A percentile compares a stretch with the other conserved stretches of the same genome.
Evolutionary conservation across 2,113 vertebrate genomes (phyloP).

Genomic region (Garra rufa): DNA sequence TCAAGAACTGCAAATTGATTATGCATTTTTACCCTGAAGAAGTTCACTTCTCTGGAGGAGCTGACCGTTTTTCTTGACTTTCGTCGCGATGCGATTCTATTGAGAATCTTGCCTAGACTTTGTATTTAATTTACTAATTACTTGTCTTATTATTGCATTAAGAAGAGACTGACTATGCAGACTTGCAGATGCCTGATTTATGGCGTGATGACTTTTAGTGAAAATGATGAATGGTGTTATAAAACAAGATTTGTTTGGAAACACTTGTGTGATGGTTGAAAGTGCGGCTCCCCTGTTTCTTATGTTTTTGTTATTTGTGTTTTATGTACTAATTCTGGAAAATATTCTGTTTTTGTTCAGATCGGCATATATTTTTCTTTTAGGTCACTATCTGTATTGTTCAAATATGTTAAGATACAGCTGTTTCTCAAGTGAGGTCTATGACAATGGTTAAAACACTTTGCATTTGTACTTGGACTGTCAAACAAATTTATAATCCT

Average conservation of each 20-base stretch:
- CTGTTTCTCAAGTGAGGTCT: neutral
- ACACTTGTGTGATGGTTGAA: neutral
- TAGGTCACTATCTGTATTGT: neutral
- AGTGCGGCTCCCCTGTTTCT: neutral
- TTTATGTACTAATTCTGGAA: neutral
- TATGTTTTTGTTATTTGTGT: neutral
- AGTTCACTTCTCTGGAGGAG: neutral
- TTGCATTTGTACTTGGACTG: neutral
- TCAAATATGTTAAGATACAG: neutral
- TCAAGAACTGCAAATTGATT: no score
- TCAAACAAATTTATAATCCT: neutral
- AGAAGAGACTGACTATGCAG: neutral
- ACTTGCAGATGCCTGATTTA: neutral
- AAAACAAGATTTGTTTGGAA: neutral
- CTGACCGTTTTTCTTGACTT: neutral
- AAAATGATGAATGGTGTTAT: neutral
- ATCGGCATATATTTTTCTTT: neutral
- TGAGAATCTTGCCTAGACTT: neutral
- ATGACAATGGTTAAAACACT: neutral
- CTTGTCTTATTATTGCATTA: neutral
- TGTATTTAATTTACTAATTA: neutral
- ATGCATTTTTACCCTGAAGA: neutral
- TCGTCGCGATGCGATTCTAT: neutral
- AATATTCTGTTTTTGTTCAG: neutral
- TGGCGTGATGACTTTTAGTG: neutral